Percentiles rank a stretch among this genome's conserved stretches.
Conservation (phyloP, 1,140 invertebrate genomes). For the Steinernema feltiae region DNA sequence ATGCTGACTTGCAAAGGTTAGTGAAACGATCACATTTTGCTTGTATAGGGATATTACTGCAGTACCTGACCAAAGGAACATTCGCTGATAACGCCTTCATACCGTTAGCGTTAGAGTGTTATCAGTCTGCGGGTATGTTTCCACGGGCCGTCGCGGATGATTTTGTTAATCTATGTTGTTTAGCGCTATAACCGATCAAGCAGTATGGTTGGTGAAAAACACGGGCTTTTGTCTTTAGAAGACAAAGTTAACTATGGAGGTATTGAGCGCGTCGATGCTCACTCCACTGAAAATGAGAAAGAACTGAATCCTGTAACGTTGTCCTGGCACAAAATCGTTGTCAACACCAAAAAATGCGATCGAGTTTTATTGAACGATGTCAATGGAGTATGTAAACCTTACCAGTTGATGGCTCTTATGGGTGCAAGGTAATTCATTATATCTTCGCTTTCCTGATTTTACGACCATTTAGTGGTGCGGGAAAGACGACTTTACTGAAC, state of each 20-base stretch:
- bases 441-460: neutral
- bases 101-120: too few species aligned
- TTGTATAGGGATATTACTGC: neutral
- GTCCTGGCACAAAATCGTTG: constrained; percentile 23
- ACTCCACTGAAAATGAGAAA: neutral
- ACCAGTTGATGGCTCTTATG: constrained; percentile 57
- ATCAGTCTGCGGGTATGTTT: too few species aligned
- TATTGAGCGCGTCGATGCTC: neutral
- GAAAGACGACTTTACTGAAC: constrained; percentile 57
- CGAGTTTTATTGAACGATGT: constrained; percentile 23
- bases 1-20: too few species aligned
- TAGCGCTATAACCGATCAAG: neutral
- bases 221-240: neutral
- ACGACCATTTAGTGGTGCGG: constrained; percentile 51
- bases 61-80: neutral
- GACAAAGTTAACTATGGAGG: neutral
- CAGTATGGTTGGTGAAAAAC: neutral
- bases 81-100: neutral
- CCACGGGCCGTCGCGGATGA: too few species aligned
- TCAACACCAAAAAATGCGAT: constrained; percentile 20
- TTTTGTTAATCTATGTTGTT: neutral
- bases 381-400: constrained; percentile 27
- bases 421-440: constrained; percentile 46
- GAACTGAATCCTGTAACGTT: neutral
- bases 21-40: too few species aligned